A percentile compares a stretch with the other conserved stretches of the same genome.
Evolutionary conservation across 2,113 vertebrate genomes (phyloP).

Genomic region (Melanotaenia duboulayi): DNA sequence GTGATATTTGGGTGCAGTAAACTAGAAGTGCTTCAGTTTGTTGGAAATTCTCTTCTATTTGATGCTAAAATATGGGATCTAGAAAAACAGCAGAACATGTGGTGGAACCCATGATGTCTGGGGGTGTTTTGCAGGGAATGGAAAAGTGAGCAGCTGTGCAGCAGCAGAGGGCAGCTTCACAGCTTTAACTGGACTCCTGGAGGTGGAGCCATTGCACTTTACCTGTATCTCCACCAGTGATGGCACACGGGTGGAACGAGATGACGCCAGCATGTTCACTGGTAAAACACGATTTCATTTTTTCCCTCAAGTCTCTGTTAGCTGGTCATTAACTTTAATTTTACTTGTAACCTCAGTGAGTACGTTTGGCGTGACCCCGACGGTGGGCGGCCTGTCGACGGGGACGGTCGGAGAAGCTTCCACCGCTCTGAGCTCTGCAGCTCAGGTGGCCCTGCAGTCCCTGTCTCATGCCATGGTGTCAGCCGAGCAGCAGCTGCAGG

Average conservation of each 20-base stretch:
- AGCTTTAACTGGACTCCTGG: conserved; percentile 95
- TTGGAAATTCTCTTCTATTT: too few species aligned
- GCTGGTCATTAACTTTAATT: background rate
- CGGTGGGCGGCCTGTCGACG: conserved; percentile 92
- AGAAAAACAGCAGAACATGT: too few species aligned
- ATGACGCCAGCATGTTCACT: conserved; percentile 99
- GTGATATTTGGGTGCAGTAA: too few species aligned
- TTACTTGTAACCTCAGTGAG: conserved; percentile 84
- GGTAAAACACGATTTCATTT: conserved; percentile 82
- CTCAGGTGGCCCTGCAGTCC: conserved; percentile 99
- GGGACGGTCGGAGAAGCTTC: conserved; percentile 96
- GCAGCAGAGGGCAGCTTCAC: conserved; percentile 99
- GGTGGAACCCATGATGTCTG: background rate
- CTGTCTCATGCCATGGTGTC: conserved; percentile 99
- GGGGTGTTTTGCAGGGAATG: conserved; percentile 86
- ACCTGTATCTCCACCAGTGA: conserved; percentile 99
- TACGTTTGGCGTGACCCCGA: conserved; percentile 95
- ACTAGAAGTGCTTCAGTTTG: too few species aligned
- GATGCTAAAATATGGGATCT: too few species aligned
- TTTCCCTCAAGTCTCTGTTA: background rate
- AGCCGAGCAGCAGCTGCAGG: conserved; percentile 99
- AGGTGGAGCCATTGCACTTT: conserved; percentile 98
- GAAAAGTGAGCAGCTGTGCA: conserved; percentile 93
- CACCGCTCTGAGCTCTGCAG: conserved; percentile 96
- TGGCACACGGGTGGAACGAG: conserved; percentile 98